These are phyloP conservation scores for Apistogramma diplotaenia DNA, from an alignment of 2,113 vertebrate genomes.

Conservation along the genomic window DNA sequence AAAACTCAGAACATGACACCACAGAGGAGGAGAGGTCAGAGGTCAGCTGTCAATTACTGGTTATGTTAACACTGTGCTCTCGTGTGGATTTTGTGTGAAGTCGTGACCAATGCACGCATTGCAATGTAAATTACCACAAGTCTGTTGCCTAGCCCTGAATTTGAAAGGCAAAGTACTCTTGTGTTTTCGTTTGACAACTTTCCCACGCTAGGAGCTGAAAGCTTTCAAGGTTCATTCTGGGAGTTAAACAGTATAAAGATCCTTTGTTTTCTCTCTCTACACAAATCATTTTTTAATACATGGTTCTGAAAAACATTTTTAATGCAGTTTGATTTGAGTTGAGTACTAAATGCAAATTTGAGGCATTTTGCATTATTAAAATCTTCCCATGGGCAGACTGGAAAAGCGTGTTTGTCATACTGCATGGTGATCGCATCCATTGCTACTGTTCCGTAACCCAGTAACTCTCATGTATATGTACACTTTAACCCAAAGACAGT, in stretches of 20 bases:
- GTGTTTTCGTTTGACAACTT: neutral
- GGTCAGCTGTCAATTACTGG: constrained; percentile 37
- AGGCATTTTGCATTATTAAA: constrained; percentile 66
- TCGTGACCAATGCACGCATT: neutral
- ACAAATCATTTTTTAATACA: neutral
- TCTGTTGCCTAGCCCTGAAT: constrained; percentile 20
- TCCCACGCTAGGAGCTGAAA: neutral
- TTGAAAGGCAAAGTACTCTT: constrained; percentile 58
- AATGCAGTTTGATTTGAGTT: neutral
- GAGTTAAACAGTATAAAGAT: neutral
- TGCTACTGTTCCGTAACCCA: neutral
- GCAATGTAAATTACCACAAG: constrained; percentile 45
- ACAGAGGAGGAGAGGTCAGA: constrained; percentile 42
- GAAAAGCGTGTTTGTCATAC: neutral
- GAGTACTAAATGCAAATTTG: constrained; percentile 55
- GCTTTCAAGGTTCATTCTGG: neutral
- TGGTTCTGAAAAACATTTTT: neutral
- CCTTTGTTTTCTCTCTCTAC: neutral
- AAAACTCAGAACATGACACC: constrained; percentile 52
- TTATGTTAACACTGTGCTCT: neutral
- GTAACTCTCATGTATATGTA: neutral
- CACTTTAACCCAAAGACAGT: neutral
- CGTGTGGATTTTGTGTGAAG: neutral
- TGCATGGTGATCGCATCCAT: neutral
- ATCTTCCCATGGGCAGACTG: neutral